Conservation (phyloP, 2,797 vertebrate genomes). For the Peromyscus nudipes region DNA sequence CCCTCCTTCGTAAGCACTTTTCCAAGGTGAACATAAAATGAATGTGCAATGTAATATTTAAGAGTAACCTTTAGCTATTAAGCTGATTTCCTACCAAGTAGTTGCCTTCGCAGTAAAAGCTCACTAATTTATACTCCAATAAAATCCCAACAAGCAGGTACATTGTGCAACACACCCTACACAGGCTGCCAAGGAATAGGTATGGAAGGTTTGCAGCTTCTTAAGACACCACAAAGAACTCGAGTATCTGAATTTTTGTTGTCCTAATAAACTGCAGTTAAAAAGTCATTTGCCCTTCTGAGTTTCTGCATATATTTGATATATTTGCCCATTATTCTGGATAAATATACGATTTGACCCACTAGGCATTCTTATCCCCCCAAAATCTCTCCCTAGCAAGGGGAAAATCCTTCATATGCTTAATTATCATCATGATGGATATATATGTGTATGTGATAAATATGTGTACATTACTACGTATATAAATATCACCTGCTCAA, state of each 20-base stretch:
- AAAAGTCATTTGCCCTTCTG: background rate
- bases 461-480: background rate
- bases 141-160: slow-evolving; percentile 50
- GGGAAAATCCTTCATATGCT: slow-evolving; percentile 33
- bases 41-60: slow-evolving; percentile 79
- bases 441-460: background rate
- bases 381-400: slow-evolving; percentile 30
- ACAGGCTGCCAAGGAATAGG: background rate
- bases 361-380: background rate
- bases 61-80: slow-evolving; percentile 75
- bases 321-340: background rate
- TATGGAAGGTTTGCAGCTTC: background rate
- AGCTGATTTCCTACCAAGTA: slow-evolving; percentile 64
- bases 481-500: background rate
- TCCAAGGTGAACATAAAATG: slow-evolving; percentile 74
- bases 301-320: slow-evolving; percentile 46
- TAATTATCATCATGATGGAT: slow-evolving; percentile 55
- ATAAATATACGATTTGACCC: slow-evolving; percentile 52
- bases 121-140: slow-evolving; percentile 62
- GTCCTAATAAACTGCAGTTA: background rate
- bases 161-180: background rate
- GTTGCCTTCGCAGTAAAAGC: slow-evolving; percentile 43
- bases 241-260: slow-evolving; percentile 16
- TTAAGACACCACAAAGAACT: slow-evolving; percentile 30
- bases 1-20: slow-evolving; percentile 70